Conservation (phyloP, 2,888 invertebrate species). For the Zeuzera pyrina region DNA sequence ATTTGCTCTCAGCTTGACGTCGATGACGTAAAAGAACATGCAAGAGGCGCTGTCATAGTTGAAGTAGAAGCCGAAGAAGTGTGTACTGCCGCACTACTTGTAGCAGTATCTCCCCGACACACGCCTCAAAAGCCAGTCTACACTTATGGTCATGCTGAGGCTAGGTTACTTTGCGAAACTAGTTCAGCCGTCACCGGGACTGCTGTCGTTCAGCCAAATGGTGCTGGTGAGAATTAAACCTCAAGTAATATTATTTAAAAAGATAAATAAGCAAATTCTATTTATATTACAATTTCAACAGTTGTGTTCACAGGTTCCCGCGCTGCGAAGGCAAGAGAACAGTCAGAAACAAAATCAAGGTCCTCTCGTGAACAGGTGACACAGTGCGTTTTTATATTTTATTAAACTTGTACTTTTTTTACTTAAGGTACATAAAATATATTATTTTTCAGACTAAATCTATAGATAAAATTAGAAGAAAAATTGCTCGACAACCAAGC, state of each 20-base stretch:
- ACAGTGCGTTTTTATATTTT: slow-evolving; percentile 12
- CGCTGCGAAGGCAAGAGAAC: slow-evolving; percentile 30
- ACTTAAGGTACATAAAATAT: neutral
- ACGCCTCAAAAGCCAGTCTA: slow-evolving; percentile 83
- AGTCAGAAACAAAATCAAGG: slow-evolving; percentile 34
- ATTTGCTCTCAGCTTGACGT: slow-evolving; percentile 45
- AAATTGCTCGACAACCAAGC: slow-evolving; percentile 49
- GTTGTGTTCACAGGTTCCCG: slow-evolving; percentile 43
- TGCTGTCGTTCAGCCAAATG: slow-evolving; percentile 54
- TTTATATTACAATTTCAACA: slow-evolving; percentile 15
- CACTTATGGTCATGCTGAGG: slow-evolving; percentile 76
- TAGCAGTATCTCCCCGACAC: slow-evolving; percentile 75
- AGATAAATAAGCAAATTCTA: slow-evolving; percentile 2
- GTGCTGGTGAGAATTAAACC: slow-evolving; percentile 33
- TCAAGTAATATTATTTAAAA: neutral
- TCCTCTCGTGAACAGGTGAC: slow-evolving; percentile 49
- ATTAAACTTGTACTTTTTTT: slow-evolving; percentile 1
- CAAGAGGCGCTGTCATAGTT: slow-evolving; percentile 83
- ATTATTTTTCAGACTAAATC: neutral
- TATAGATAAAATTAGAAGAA: slow-evolving; percentile 34
- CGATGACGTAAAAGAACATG: slow-evolving; percentile 48
- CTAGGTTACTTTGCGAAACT: slow-evolving; percentile 59
- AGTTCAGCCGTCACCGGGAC: slow-evolving; percentile 56
- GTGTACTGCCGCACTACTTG: slow-evolving; percentile 82
- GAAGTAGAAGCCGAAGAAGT: slow-evolving; percentile 87